Conservation (phyloP, 2,113 vertebrate species). For the Antechinus stuartii region DNA sequence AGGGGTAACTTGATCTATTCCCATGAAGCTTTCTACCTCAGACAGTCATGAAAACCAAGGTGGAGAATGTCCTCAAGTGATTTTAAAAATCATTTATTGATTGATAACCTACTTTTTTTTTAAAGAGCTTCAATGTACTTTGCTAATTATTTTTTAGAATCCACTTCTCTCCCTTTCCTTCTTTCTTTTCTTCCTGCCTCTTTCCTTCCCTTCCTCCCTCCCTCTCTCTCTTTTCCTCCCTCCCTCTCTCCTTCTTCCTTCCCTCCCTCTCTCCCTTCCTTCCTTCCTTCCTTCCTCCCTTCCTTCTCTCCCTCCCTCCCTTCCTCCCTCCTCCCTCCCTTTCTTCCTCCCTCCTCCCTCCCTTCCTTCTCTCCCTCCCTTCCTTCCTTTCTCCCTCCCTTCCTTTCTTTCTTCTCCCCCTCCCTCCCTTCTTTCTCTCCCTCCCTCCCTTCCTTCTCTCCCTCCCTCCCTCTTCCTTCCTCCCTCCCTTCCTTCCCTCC, state of each 20-base stretch:
- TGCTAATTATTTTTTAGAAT: slow-evolving; percentile 76
- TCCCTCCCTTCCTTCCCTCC: neutral
- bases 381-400: too few species aligned
- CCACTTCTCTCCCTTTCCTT: slow-evolving; percentile 50
- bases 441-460: neutral
- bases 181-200: neutral
- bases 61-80: slow-evolving; percentile 69
- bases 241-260: too few species aligned
- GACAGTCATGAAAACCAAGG: slow-evolving; percentile 61
- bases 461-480: too few species aligned
- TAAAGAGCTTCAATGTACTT: slow-evolving; percentile 60
- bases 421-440: neutral
- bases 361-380: too few species aligned
- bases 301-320: fast-evolving
- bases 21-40: slow-evolving; percentile 36
- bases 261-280: too few species aligned
- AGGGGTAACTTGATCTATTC: slow-evolving; percentile 32
- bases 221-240: too few species aligned
- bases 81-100: slow-evolving; percentile 77
- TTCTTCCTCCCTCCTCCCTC: fast-evolving
- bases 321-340: too few species aligned
- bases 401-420: neutral
- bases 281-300: too few species aligned
- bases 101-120: slow-evolving; percentile 41
- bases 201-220: too few species aligned